Evolutionary conservation across 2,888 invertebrate genomes (phyloP).

Genomic region (Noctua janthe): DNA sequence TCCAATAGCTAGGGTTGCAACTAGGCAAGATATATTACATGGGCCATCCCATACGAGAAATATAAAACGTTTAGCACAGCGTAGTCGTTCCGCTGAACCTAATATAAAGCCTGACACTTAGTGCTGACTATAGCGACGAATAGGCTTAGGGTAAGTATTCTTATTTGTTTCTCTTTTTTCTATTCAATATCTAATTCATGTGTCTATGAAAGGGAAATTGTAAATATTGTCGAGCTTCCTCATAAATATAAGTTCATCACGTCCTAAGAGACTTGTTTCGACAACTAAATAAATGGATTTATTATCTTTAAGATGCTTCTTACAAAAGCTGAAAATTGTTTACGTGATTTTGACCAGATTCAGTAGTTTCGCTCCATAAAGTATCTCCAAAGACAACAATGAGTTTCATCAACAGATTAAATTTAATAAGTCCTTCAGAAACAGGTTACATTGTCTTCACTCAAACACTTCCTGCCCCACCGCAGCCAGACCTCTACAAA

Average conservation of each 20-base stretch:
- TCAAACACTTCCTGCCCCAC: constrained; percentile 27
- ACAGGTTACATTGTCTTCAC: not conserved
- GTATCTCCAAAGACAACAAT: not conserved
- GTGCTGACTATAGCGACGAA: not conserved
- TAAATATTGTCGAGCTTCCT: not conserved
- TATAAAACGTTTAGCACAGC: constrained; percentile 13
- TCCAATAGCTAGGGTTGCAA: constrained; percentile 9
- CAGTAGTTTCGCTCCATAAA: not conserved
- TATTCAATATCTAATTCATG: not conserved
- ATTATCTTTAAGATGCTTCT: not conserved
- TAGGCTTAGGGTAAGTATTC: not conserved
- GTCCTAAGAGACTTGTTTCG: not conserved
- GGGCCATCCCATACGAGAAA: constrained; percentile 2
- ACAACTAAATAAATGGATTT: not conserved
- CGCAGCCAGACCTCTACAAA: constrained; percentile 47
- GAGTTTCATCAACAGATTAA: not conserved
- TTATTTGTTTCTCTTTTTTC: not conserved
- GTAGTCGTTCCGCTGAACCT: constrained; percentile 21
- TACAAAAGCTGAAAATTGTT: not conserved
- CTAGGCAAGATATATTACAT: constrained; percentile 9
- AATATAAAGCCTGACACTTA: constrained; percentile 4
- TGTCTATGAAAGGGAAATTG: not conserved
- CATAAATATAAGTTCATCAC: not conserved
- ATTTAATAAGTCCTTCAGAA: not conserved
- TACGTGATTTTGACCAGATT: not conserved